Evolutionary conservation across 2,797 vertebrate species (phyloP), one percentile per base, ranked within the genome.

Genomic region (Carduelis carduelis): DNA sequence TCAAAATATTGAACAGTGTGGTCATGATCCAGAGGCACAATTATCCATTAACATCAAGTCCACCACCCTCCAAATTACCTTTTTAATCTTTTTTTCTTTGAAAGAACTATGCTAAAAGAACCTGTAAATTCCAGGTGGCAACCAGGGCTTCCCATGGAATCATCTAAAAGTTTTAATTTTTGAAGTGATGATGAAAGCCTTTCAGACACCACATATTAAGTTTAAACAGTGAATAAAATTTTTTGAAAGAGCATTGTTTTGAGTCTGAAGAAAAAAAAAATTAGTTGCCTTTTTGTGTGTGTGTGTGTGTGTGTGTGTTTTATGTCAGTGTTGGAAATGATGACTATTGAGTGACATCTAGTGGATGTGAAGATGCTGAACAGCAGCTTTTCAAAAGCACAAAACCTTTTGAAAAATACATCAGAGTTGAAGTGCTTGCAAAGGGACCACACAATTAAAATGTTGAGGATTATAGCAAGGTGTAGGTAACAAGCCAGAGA

Each of bases 311-410:
- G 11, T 41, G 9, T 68, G 60, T 28, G 18, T 30, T 52, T 35
- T 24, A 6, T 68, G 37, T 76, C 19, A 52, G 2, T 46, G 18
- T 30, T 93, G n/a, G n/a, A 59, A 93, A 79, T 56, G 50, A 32
- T 94, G 89, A 97, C 83, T 95, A 26, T 81, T 90, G 86, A 95
- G 94, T 97, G 98, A 97, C 98, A 98, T 97, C 98, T 98, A 97
- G 97, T 97, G 97, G 97, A 81, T 37, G 9, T 41, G 72, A 11
- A 46, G 30, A 8, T 56, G 52, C 12, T 65, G 44, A 93, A 95
- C 76, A 47, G 1, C 60, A 77, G 63, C 69, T 39, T 68, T 53
- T 55, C 55, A 43, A 61, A 61, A 20, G 30, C 13, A 47, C 32
- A 55, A 88, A 15, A 8, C 4, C 20, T 63, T 83, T 24, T 9